Evolutionary conservation across 1,140 invertebrate species (phyloP), one percentile per base, ranked within the genome.

Genomic region (Zaprionus davidi): DNA sequence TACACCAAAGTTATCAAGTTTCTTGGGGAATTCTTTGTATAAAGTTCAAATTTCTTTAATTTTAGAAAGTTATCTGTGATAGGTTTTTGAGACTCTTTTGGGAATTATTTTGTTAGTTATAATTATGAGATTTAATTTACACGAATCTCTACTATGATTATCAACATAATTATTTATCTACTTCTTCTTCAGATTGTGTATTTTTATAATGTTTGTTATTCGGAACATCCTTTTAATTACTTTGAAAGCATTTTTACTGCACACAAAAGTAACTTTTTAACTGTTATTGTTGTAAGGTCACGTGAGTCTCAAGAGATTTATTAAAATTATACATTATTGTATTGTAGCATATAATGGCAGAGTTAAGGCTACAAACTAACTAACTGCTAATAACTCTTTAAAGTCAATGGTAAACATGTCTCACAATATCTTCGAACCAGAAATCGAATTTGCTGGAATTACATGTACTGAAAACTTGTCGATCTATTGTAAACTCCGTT

Each of bases 181-280:
- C 24, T 26, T 5, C 0, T 0, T 26, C 24, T 34, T 34, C 3
- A 11, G 31, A 34, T 0, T 7, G 2, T 11, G 31, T 9, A 1
- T n/a, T 41, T 15, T 5, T n/a, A 2, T 41, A 46, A n/a, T 20
- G 7, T 46, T 1, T 17, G 9, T 1, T 17, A 9, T 3, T 2
- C 6, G n/a, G 41, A 11, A 17, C n/a, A 46, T 17, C n/a, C n/a
- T 46, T 9, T 17, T 46, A 17, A 46, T 46, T 46, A 46, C n/a
- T n/a, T 46, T 46, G 41, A 46, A 46, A 46, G 41, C 41, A 46
- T 46, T 46, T 44, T 46, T 46, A 46, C 41, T 9, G 41, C 41
- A 17, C 7, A 20, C n/a, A 46, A 46, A 46, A 46, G 7, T 17
- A 9, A 11, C 2, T 46, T 17, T 20, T 46, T 46, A n/a, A 17